phyloP scores from a whole-genome alignment of 2,113 vertebrate species.

The Urocynchramus pylzowi region DNA sequence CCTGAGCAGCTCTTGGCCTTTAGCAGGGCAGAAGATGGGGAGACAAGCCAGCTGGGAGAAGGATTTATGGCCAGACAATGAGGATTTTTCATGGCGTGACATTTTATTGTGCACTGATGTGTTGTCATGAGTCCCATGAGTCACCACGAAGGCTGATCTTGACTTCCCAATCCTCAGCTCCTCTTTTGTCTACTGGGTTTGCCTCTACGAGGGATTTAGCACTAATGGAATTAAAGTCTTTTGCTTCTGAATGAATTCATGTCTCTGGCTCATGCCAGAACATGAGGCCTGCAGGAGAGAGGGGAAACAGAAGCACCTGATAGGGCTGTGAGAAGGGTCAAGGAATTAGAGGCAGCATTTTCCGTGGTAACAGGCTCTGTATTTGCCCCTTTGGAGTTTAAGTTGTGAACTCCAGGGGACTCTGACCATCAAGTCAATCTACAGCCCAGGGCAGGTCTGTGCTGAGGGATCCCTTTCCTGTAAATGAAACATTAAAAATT shows the following conservation, averaged over 20 bases:
- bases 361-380: not conserved
- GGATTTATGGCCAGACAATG: slow-evolving; percentile 18
- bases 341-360: not conserved
- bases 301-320: not conserved
- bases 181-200: not conserved
- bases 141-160: not conserved
- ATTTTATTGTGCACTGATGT: not conserved
- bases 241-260: not conserved
- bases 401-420: not conserved
- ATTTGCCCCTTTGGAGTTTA: not conserved
- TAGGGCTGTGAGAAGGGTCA: not conserved
- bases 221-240: slow-evolving; percentile 16
- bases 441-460: not conserved
- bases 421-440: not conserved
- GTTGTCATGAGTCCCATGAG: slow-evolving; percentile 8
- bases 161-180: not conserved
- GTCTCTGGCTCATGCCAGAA: not conserved
- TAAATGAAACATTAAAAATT: not conserved
- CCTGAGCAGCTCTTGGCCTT: not conserved
- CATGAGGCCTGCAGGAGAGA: not conserved
- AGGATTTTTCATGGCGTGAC: slow-evolving; percentile 41
- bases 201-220: not conserved
- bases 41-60: not conserved
- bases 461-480: not conserved
- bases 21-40: not conserved